These are phyloP conservation scores for Gyps fulvus DNA, from an alignment of 2,113 vertebrate species.

Conservation along the genomic window DNA sequence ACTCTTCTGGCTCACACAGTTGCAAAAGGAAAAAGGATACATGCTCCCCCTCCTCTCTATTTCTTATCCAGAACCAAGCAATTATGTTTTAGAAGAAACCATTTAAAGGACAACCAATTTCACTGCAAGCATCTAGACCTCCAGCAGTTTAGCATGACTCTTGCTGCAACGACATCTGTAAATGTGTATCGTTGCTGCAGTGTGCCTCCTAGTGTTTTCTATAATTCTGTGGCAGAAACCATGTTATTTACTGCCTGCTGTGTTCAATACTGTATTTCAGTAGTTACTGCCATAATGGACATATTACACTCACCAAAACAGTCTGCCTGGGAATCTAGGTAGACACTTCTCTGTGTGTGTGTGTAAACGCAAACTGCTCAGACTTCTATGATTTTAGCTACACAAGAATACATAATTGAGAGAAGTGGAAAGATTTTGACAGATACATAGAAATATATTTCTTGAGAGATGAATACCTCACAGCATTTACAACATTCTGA, in stretches of 20 bases:
- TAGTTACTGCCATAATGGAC: background rate
- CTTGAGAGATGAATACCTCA: background rate
- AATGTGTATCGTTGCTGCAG: constrained; percentile 34
- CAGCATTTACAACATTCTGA: background rate
- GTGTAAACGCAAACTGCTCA: background rate
- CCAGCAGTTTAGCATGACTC: constrained; percentile 59
- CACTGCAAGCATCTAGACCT: constrained; percentile 47
- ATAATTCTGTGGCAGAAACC: constrained; percentile 43
- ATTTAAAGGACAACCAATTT: constrained; percentile 69
- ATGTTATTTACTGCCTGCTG: constrained; percentile 28
- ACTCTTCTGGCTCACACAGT: background rate
- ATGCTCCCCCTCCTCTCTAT: background rate
- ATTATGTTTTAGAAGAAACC: constrained; percentile 67
- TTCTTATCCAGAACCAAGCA: constrained; percentile 63
- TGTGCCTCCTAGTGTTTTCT: constrained; percentile 57
- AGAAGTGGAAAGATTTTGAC: background rate
- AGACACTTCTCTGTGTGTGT: background rate
- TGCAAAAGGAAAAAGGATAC: constrained; percentile 1
- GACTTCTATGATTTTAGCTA: background rate
- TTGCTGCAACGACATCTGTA: constrained; percentile 60
- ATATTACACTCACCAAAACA: background rate
- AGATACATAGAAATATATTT: background rate
- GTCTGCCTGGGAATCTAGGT: background rate
- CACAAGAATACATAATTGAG: background rate
- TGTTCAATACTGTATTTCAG: background rate